Base-by-base conservation (phyloP, 2,797 vertebrate genomes). In the Cottoperca gobio region DNA sequence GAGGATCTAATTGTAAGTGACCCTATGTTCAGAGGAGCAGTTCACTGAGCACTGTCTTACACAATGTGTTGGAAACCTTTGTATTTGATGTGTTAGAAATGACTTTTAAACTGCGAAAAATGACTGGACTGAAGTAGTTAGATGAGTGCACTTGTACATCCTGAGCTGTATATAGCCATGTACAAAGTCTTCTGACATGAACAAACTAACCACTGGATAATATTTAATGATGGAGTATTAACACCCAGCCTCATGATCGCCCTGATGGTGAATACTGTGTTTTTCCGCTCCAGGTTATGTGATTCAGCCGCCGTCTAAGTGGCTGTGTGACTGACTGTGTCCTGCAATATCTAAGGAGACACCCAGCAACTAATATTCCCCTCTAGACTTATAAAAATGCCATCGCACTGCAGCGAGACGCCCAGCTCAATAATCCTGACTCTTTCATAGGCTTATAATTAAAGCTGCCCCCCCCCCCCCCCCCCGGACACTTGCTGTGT, bases 331-430 rank as follows among this genome's bases (percentile, higher is more conserved):
- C n/a, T 63, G 8, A 33, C 31, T 33, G 55, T 68, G 26, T 49
- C 35, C 57, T 78, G 61, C 54, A 77, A 78, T 61, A 79, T 79
- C 59, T 50, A 82, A 84, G 58, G 82, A 84, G 64, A 78, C 73
- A 64, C 69, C 76, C 70, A 79, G 73, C 62, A 49, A 71, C 78
- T 80, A 61, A 77, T 52, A 78, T 73, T 57, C 52, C 52, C 40
- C 19, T 65, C 37, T 45, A 53, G 52, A 77, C 77, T 73, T 73
- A 73, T 19, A 63, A 37, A 80, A 73, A 83, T 62, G 54, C 66
- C 81, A 66, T 63, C 37, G 10, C 37, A 26, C 72, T 72, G 65
- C 79, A 75, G 68, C 43, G 7, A 59, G 67, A 71, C 16, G 23
- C 62, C 59, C 63, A 26, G 43, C 73, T 82, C 57, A 79, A 70